Percentiles rank a stretch among this genome's conserved stretches.
Conservation (phyloP, 2,113 vertebrate species). For the Dicentrarchus labrax region DNA sequence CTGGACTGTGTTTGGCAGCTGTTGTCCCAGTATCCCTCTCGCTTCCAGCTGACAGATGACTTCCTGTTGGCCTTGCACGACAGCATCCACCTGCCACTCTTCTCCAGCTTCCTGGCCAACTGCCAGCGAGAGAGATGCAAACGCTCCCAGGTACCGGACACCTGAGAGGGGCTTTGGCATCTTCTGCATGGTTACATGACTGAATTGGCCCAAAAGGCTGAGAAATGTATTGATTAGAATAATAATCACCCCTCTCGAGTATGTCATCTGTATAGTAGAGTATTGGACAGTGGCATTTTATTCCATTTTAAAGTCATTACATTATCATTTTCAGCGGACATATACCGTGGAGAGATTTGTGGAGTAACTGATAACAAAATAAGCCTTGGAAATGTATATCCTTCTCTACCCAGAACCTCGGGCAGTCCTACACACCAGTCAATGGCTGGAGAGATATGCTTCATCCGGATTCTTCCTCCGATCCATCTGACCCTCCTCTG, state of each 20-base stretch:
- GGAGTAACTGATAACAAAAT: neutral
- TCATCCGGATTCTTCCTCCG: constrained; percentile 65
- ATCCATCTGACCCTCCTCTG: constrained; percentile 68
- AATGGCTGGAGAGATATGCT: constrained; percentile 82
- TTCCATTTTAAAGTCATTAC: neutral
- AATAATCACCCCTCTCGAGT: neutral
- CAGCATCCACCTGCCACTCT: constrained; percentile 90
- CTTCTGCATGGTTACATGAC: neutral
- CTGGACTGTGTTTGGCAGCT: constrained; percentile 96
- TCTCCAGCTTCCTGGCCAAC: constrained; percentile 91
- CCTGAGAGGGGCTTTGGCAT: neutral
- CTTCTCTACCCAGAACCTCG: constrained; percentile 74
- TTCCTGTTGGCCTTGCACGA: constrained; percentile 93
- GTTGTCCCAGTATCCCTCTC: constrained; percentile 88
- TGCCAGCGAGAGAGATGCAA: constrained; percentile 89
- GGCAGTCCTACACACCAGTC: constrained; percentile 88
- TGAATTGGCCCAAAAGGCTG: neutral
- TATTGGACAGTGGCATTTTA: neutral
- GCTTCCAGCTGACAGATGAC: constrained; percentile 92
- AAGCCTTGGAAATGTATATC: neutral
- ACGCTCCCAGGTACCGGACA: constrained; percentile 81
- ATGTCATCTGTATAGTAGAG: neutral
- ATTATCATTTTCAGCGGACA: neutral
- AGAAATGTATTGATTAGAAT: neutral
- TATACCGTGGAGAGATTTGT: neutral